A percentile compares a stretch with the other conserved stretches of the same genome.
Evolutionary conservation across 2,113 vertebrate genomes (phyloP).

Genomic region (Leptobrachium ailaonicum): DNA sequence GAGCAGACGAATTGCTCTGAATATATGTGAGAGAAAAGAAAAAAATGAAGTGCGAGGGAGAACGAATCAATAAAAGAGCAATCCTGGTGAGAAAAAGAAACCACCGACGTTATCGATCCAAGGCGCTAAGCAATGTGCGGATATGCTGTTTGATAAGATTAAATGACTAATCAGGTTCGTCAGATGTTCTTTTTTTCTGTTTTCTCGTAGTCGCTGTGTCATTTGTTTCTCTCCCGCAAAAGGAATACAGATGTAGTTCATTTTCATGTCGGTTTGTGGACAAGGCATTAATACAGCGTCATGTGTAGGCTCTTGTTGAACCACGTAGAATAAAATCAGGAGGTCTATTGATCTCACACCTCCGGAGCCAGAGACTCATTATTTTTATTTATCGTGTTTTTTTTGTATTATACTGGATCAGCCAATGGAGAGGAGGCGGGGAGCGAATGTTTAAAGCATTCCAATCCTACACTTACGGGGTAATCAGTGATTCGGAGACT

Average conservation of each 20-base stretch:
- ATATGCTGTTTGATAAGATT: conserved; percentile 39
- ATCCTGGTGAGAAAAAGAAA: conserved; percentile 27
- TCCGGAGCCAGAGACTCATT: not conserved
- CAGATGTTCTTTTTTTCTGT: conserved; percentile 11
- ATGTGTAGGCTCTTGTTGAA: conserved; percentile 13
- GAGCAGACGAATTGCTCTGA: not conserved
- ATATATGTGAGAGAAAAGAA: not conserved
- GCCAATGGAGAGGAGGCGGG: not conserved
- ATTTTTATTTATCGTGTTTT: not conserved
- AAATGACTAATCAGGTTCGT: conserved; percentile 34
- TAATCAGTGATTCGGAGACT: not conserved
- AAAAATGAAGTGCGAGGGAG: conserved; percentile 6
- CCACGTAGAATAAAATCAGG: not conserved
- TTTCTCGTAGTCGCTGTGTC: not conserved
- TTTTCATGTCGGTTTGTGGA: conserved; percentile 4
- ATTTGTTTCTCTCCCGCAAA: conserved; percentile 13
- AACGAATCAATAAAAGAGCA: conserved; percentile 22
- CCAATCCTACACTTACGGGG: not conserved
- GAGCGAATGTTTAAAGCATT: not conserved
- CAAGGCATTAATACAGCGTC: not conserved
- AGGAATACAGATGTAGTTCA: conserved; percentile 2
- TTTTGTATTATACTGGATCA: no score
- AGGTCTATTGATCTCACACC: conserved; percentile 15
- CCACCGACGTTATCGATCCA: conserved; percentile 17
- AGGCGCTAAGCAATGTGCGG: conserved; percentile 10